These are phyloP conservation scores for Steinernema khuongi DNA, from an alignment of 1,140 invertebrate genomes.

Conservation along the genomic window DNA sequence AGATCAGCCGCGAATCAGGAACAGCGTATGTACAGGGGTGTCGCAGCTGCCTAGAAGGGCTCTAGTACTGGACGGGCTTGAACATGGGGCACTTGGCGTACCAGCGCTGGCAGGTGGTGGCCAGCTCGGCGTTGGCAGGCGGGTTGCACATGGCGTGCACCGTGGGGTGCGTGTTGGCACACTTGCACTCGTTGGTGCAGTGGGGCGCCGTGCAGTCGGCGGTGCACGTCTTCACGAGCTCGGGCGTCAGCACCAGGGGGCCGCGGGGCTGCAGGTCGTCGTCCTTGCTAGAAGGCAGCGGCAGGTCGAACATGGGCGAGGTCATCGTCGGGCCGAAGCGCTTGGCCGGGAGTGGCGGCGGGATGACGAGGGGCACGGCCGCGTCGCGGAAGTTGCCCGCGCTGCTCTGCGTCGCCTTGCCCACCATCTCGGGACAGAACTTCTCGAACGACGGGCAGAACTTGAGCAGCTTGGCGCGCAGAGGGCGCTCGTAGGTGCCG, in stretches of 20 bases:
- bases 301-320: constrained; percentile 34
- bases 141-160: constrained; percentile 40
- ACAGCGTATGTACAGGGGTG: too few species aligned
- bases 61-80: constrained; percentile 29
- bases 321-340: constrained; percentile 25
- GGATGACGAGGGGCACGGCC: constrained; percentile 30
- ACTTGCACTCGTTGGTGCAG: constrained; percentile 36
- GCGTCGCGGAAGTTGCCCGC: constrained; percentile 7
- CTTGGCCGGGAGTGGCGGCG: constrained; percentile 23
- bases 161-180: constrained; percentile 37
- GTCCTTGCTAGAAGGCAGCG: constrained; percentile 20
- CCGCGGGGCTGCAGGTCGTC: constrained; percentile 13
- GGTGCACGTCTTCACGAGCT: constrained; percentile 31
- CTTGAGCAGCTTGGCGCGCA: constrained; percentile 38
- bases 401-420: constrained; percentile 5
- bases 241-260: constrained; percentile 27
- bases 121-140: constrained; percentile 29
- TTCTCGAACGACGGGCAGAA: constrained; percentile 44
- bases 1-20: too few species aligned
- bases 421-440: constrained; percentile 32
- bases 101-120: constrained; percentile 34
- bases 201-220: constrained; percentile 32
- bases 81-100: constrained; percentile 41
- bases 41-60: too few species aligned
- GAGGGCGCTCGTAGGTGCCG: constrained; percentile 6